phyloP scores from a whole-genome alignment of 2,888 invertebrate genomes.

The Pardosa pseudoannulata region DNA sequence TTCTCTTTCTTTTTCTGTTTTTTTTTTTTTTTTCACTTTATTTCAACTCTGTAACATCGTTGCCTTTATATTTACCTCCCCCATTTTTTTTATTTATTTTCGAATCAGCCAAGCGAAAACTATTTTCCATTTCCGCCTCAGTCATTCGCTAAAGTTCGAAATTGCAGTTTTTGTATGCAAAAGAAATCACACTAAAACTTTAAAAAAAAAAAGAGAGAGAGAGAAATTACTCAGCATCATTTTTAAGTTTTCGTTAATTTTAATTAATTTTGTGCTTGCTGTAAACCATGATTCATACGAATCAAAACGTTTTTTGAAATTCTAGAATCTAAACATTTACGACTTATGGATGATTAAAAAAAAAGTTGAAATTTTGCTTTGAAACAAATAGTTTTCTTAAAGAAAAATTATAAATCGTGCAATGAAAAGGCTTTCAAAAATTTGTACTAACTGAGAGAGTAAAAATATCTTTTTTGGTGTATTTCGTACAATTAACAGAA shows the following conservation, averaged over 20 bases:
- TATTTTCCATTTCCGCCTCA: conserved; percentile 25
- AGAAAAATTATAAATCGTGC: too few relatives aligned
- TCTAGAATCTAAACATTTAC: too few relatives aligned
- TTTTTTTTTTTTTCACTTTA: not conserved
- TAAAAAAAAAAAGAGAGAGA: too few relatives aligned
- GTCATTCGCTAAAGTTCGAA: not conserved
- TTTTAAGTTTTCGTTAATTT: not conserved
- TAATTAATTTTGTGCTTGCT: not conserved
- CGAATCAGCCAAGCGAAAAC: conserved; percentile 32
- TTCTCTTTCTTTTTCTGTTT: not conserved
- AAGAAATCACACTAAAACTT: not conserved
- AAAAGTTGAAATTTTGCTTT: too few relatives aligned
- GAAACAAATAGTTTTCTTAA: not conserved
- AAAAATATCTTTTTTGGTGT: too few relatives aligned
- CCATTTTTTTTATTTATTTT: conserved; percentile 8
- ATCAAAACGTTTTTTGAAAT: too few relatives aligned
- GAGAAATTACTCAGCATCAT: too few relatives aligned
- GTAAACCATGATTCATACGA: not conserved
- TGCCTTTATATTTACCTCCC: not conserved
- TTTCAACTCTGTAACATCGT: not conserved
- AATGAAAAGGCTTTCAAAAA: too few relatives aligned
- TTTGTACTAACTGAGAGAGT: too few relatives aligned
- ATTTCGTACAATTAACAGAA: too few relatives aligned
- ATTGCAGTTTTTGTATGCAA: not conserved
- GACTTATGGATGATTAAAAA: too few relatives aligned